Evolutionary conservation across 1,140 invertebrate genomes (phyloP), one percentile per base, ranked within the genome.

Genomic region (Marisa cornuarietis): DNA sequence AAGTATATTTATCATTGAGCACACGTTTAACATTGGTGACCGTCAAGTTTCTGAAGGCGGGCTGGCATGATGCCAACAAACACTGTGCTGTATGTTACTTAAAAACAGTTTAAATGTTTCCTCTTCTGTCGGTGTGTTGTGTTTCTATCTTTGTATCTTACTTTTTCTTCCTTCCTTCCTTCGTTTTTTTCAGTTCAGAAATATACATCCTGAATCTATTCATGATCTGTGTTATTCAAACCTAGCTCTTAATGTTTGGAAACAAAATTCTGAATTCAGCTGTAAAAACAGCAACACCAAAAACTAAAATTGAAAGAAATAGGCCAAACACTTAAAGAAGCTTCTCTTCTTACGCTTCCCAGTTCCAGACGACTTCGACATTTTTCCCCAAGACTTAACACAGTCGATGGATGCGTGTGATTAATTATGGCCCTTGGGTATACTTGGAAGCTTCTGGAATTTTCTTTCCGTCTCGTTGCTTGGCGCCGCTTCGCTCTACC

Each of bases 121-220:
- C 42, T 16, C 42, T 4, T 69, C 16, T 69, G 8, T 69, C 16
- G 24, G 66, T 69, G 16, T 10, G 66, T 69, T 54, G 6, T 52
- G n/a, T 73, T 18, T 73, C 71, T 73, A n/a, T 73, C 51, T 73
- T 54, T 73, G n/a, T 73, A 51, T 61, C 51, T 73, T 54, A 58
- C 71, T 73, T 26, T 75, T 31, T 31, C 31, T 75, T 26, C 62
- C 31, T 75, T 26, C 42, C 24, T 61, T 26, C 62, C 31, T 75
- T 26, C 62, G 26, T 61, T 1, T 61, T 61, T 75, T 0, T 61
- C 54, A 31, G 0, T 61, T 31, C 22, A 31, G 22, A 26, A 5
- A 71, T 7, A 71, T 18, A 8, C 42, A 20, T 71, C 26, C 31
- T 51, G 1, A 42, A 26, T 71, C 26, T 49, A 42, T 5, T 13